Evolutionary conservation across 2,113 vertebrate genomes (phyloP), one percentile per base, ranked within the genome.

Genomic region (Mixornis gularis): DNA sequence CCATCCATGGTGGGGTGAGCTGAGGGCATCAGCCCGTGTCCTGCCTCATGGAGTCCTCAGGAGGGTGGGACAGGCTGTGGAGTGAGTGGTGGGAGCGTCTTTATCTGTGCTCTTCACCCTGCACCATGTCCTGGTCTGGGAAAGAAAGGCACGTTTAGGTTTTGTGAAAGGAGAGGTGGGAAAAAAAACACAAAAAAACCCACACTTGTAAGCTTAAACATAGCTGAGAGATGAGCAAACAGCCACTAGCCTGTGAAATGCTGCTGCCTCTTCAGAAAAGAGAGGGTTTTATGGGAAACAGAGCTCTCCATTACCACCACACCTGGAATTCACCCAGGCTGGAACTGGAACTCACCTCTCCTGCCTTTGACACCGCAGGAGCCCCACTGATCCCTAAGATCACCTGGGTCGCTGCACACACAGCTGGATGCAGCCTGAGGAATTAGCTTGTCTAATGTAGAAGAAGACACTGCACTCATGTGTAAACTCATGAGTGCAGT

Each of bases 1-100:
- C 97, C 79, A 5, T 98, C 98, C 98, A 98, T 98, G 97, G 96
- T 20, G 15, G 95, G 81, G 78, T 62, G 91, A 91, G 94, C 95
- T 72, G 96, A 94, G 89, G 95, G 97, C 97, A 98, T 98, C 87
- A 87, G 98, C 96, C 60, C 41, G 73, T 9, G 90, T 90, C 89
- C 59, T 64, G 94, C 87, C 29, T 53, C 97, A 96, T 96, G 66
- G 69, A 87, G 94, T 92, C 87, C 92, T 85, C 30, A 0, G 72
- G 43, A 73, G 22, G 51, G 60, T 30, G 81, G 48, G 30, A 49
- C 49, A 25, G 71, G 56, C 84, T 52, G 12, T 25, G 58, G 8
- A 78, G 56, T 34, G 79, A 76, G 56, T 14, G 77, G 38, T 17
- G n/a, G 78, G 5, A 85, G 82, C 32, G 32, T 40, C 79, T 89